phyloP scores from a whole-genome alignment of 2,113 vertebrate genomes.

The Xyrauchen texanus region DNA sequence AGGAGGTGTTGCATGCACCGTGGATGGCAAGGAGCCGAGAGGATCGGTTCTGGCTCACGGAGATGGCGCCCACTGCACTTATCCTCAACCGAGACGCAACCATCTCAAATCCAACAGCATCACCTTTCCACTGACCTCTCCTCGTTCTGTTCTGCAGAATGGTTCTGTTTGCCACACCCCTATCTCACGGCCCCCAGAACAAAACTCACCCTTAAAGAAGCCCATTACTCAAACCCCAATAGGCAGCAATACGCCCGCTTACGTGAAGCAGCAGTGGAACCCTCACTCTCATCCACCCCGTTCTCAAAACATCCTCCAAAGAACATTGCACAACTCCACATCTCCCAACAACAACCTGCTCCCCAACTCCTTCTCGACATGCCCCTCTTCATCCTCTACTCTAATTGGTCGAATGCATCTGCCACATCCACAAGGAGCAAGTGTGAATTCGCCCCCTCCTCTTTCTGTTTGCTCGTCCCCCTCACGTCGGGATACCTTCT shows the following conservation, averaged over 20 bases:
- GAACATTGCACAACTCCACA: conserved; percentile 70
- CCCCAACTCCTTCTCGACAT: conserved; percentile 43
- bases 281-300: conserved; percentile 63
- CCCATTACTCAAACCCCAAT: conserved; percentile 51
- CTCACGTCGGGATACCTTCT: conserved; percentile 60
- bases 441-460: conserved; percentile 61
- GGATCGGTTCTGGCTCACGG: conserved; percentile 61
- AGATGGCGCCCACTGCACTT: conserved; percentile 68
- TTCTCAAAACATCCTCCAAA: conserved; percentile 66
- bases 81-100: conserved; percentile 61
- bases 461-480: conserved; percentile 60
- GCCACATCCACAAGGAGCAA: conserved; percentile 53
- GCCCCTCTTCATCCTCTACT: conserved; percentile 64
- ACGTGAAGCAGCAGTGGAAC: conserved; percentile 66
- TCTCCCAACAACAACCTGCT: conserved; percentile 65
- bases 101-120: conserved; percentile 57
- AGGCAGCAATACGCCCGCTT: conserved; percentile 54
- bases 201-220: conserved; percentile 60
- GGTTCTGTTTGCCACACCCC: conserved; percentile 38
- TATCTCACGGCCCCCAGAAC: conserved; percentile 38
- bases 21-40: conserved; percentile 49
- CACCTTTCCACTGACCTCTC: conserved; percentile 42
- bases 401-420: conserved; percentile 59
- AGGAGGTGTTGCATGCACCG: conserved; percentile 45
- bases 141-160: conserved; percentile 45